Evolutionary conservation across 2,888 invertebrate genomes (phyloP), one percentile per base, ranked within the genome.

Genomic region (Ormyrus rosae): DNA sequence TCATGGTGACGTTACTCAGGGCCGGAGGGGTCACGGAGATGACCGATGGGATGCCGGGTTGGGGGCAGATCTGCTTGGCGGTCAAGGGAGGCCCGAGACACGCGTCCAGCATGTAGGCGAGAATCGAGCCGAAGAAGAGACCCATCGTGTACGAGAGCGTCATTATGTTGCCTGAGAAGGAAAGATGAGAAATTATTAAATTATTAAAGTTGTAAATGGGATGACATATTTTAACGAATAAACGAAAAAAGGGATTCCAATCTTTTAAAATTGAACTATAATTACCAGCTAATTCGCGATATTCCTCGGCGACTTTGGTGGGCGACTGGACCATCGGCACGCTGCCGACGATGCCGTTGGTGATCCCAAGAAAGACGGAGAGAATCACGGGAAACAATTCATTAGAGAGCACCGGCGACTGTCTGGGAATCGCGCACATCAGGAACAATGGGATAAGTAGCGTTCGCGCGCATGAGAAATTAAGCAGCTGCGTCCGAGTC

Each of bases 311-410:
- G 6, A 98, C 97, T 87, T 96, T 95, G 65, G 95, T 94, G 0
- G 98, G 96, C 0, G 97, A 98, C 87, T 96, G 93, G 86, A 98
- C 97, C 96, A 98, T 98, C 3, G 98, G 98, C 51, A 98, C 94
- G 81, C 97, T 97, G 5, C 98, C 98, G 76, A 98, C 94, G 64
- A 97, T 92, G 0, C 98, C 98, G 86, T 98, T 98, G 67, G 95
- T 95, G 34, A 97, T 92, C 1, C 98, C 98, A 81, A 98, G 91
- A 0, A 94, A 86, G 86, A 95, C 88, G 8, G 95, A 94, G 79
- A 95, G 93, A 13, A 94, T 86, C 82, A 95, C 92, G 0, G 96
- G 93, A 84, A 94, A 94, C 46, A 93, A 92, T 88, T 95, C 95
- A 2, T 92, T 92, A 0, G 91, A 87, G 19, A 97, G 94, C 61